Base-by-base conservation (phyloP, 2,113 vertebrate species). In the Rhizomys pruinosus region DNA sequence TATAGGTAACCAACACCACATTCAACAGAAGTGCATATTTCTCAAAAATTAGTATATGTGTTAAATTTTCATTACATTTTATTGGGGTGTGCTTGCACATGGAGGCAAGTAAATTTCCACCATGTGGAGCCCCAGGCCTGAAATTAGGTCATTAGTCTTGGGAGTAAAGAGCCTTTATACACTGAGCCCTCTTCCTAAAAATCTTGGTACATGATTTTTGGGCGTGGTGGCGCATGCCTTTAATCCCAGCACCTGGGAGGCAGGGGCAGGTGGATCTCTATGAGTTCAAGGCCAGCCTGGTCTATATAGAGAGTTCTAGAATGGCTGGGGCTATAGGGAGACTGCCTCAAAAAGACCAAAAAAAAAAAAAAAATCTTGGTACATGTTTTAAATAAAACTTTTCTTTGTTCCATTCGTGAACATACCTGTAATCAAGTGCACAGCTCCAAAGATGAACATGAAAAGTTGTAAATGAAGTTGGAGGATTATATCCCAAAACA, bases 361-460 rank as follows among this genome's bases (percentile, higher is more conserved):
- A n/a, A n/a, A n/a, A 61, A 61, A 52, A 52, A 52, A 52, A 52
- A 52, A 52, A 52, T 7, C 25, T 8, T 10, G 63, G 23, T 13
- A 73, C 3, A 25, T 19, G 63, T 22, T 90, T 89, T 55, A 57
- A 87, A 32, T 42, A 44, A 82, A 84, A 55, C 22, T 44, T 69
- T 27, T 77, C 39, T 84, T 47, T 93, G 55, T 39, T 52, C 5
- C 78, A 84, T 42, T 76, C 44, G 25, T 94, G 82, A 87, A 97
- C 82, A 96, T 94, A 99, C 99, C 99, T 99, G 97, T 99, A 99
- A 97, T 99, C 99, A 61, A 99, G 98, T 29, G 99, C 99, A 97
- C 99, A 99, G 97, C 99, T 99, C 99, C 99, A 99, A 29, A 99
- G 98, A 97, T 99, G 99, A 37, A 99, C 97, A 76, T 99, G 99